Evolutionary conservation across 2,797 vertebrate genomes (phyloP).

Genomic region (Danionella dracula): DNA sequence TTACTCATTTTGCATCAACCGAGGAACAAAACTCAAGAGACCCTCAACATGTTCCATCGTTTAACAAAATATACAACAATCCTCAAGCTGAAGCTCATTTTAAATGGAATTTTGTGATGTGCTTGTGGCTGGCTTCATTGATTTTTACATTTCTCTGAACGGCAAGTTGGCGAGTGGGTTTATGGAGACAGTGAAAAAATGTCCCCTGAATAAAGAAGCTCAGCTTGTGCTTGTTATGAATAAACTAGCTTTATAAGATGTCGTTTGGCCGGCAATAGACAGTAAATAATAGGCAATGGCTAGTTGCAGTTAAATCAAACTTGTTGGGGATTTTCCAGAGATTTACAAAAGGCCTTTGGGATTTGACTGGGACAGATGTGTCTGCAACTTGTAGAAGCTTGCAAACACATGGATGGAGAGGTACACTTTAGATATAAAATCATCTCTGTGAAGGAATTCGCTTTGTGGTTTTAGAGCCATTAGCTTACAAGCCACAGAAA

Average conservation of each 20-base stretch:
- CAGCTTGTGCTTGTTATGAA: slow-evolving; percentile 78
- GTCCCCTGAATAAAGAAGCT: slow-evolving; percentile 75
- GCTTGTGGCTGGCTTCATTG: slow-evolving; percentile 74
- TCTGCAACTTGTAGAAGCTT: slow-evolving; percentile 48
- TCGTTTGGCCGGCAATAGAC: slow-evolving; percentile 83
- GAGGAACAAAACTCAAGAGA: slow-evolving; percentile 15
- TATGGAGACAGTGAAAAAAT: slow-evolving; percentile 79
- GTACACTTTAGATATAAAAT: slow-evolving; percentile 35
- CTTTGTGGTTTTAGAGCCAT: neutral
- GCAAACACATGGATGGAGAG: slow-evolving; percentile 52
- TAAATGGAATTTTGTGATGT: slow-evolving; percentile 79
- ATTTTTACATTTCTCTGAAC: slow-evolving; percentile 83
- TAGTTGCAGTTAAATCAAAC: slow-evolving; percentile 91
- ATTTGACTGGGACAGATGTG: slow-evolving; percentile 69
- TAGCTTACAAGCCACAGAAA: neutral
- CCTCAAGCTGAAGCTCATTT: slow-evolving; percentile 65
- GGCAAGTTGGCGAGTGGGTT: slow-evolving; percentile 70
- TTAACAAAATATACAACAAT: slow-evolving; percentile 40
- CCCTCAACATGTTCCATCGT: neutral
- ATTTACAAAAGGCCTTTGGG: slow-evolving; percentile 91
- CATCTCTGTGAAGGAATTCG: neutral
- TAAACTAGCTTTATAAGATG: slow-evolving; percentile 83
- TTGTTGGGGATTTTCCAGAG: slow-evolving; percentile 84
- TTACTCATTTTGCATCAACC: slow-evolving; percentile 21
- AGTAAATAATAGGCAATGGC: slow-evolving; percentile 93